Conservation (phyloP, 2,888 invertebrate species). For the Amblyjoppa fuscipennis region DNA sequence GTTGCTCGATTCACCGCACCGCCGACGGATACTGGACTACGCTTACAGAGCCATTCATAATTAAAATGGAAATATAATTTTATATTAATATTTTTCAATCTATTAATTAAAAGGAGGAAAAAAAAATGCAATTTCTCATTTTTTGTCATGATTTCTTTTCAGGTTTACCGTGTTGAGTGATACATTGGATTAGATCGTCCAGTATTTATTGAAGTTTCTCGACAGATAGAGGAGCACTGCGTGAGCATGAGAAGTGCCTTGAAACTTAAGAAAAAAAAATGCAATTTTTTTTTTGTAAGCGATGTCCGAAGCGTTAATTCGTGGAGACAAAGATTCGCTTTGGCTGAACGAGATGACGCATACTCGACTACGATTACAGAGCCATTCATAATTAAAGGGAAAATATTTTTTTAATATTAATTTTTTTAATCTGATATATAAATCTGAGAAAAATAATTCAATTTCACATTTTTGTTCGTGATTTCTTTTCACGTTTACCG, state of each 20-base stretch:
- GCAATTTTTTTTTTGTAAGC: conserved; percentile 6
- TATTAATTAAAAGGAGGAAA: too few species aligned
- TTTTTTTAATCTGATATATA: too few species aligned
- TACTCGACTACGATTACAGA: conserved; percentile 53
- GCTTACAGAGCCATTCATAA: conserved; percentile 60
- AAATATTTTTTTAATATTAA: background rate
- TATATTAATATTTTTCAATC: background rate
- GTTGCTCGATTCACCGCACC: conserved; percentile 56
- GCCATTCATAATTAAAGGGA: conserved; percentile 44
- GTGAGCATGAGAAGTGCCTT: background rate
- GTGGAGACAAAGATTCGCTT: conserved; percentile 16
- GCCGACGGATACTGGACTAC: conserved; percentile 44
- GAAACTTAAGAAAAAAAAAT: background rate
- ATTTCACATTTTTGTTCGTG: too few species aligned
- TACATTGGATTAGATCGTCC: background rate
- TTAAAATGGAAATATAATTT: background rate
- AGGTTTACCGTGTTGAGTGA: background rate
- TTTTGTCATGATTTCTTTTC: too few species aligned
- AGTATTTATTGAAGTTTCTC: background rate
- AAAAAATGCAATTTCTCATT: too few species aligned
- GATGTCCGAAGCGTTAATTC: conserved; percentile 23
- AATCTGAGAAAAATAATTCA: background rate
- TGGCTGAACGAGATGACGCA: conserved; percentile 44
- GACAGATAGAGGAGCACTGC: background rate
- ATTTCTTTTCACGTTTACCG: too few species aligned